Evolutionary conservation across 2,888 invertebrate genomes (phyloP), one percentile per base, ranked within the genome.

Genomic region (Didymodactylos carnosus): DNA sequence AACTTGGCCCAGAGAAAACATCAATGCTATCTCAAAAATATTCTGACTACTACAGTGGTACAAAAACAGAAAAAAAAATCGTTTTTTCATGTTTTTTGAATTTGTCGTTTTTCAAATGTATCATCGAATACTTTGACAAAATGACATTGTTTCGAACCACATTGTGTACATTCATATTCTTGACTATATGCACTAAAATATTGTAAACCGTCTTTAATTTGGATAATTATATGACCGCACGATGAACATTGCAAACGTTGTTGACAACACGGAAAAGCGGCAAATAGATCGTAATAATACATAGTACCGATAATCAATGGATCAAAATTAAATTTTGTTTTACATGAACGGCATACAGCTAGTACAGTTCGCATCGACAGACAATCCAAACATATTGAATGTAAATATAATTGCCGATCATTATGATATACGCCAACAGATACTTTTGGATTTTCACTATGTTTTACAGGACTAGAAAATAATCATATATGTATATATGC

Each of bases 241-340:
- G 53, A 53, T 2, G 41, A 62, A 41, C 74, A 74, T 3, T 39
- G 39, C 11, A 74, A 69, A 13, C 74, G 27, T 29, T 39, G 11
- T 43, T 39, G 27, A 71, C 74, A 74, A 46, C 74, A 74, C 29
- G 74, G 74, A 74, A 74, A 74, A 23, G 74, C 74, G 8, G 74
- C 74, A 23, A 74, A 74, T 23, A 74, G 27, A 46, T 74, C n/a
- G 71, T 71, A 74, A 39, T 71, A 53, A 40, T 74, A 74, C 27
- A 74, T 27, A 25, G 70, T 74, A 27, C 74, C 74, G 39, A 74
- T 29, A 19, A 53, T 53, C 27, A 53, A 29, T 53, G 53, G 53
- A 53, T 53, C 53, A 53, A 53, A 53, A 53, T 53, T 53, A 11
- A 53, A 53, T 35, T 53, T 53, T 0, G 29, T 53, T 19, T 53